Percentiles rank a stretch among this genome's conserved stretches.
phyloP scores from a whole-genome alignment of 2,888 invertebrate species.

The Callyntrura sp. region DNA sequence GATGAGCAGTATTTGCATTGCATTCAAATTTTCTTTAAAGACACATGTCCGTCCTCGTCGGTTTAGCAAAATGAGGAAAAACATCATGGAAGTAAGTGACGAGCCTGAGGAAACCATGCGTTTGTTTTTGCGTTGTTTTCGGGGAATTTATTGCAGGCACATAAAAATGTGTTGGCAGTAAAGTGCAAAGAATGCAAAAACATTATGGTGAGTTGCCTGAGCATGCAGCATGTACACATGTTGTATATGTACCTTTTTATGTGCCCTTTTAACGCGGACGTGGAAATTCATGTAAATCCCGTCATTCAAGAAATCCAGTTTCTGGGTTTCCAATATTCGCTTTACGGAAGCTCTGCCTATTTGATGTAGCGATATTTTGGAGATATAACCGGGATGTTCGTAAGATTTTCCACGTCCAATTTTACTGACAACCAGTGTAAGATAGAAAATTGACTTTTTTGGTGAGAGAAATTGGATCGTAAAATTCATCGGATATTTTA shows the following conservation, averaged over 20 bases:
- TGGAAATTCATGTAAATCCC: too few relatives aligned
- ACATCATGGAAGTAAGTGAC: too few relatives aligned
- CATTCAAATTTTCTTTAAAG: conserved; percentile 30
- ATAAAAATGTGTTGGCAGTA: too few relatives aligned
- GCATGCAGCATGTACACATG: background rate
- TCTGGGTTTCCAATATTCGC: too few relatives aligned
- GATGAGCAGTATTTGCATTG: conserved; percentile 23
- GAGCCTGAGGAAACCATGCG: too few relatives aligned
- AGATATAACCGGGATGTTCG: too few relatives aligned
- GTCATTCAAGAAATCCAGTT: too few relatives aligned
- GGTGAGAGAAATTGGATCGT: conserved; percentile 46
- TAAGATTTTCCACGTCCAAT: too few relatives aligned
- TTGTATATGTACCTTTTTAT: background rate
- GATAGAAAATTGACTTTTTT: background rate
- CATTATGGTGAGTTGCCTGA: background rate
- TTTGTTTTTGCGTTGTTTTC: conserved; percentile 8
- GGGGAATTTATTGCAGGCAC: conserved; percentile 12
- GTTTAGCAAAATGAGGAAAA: background rate
- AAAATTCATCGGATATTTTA: conserved; percentile 48
- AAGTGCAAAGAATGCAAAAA: too few relatives aligned
- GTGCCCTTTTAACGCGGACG: too few relatives aligned
- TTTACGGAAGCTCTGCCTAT: too few relatives aligned
- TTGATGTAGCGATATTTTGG: too few relatives aligned
- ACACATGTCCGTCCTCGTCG: background rate
- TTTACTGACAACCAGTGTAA: background rate